A percentile compares a stretch with the other conserved stretches of the same genome.
Evolutionary conservation across 2,888 invertebrate species (phyloP).

Genomic region (Synanthedon myopaeformis): DNA sequence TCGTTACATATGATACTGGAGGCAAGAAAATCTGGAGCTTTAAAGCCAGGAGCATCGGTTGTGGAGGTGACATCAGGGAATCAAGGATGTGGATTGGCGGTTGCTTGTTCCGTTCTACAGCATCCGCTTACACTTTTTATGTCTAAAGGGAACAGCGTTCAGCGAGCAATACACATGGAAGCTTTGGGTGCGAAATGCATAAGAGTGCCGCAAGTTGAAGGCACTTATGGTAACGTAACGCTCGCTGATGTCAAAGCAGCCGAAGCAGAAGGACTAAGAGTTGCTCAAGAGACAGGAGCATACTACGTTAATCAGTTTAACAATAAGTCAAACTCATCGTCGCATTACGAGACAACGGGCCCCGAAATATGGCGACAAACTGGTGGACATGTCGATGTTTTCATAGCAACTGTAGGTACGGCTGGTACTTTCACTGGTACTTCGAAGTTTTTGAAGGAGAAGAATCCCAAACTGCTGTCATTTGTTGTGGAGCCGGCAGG

Average conservation of each 20-base stretch:
- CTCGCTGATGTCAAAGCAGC: slow-evolving; percentile 47
- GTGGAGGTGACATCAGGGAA: slow-evolving; percentile 59
- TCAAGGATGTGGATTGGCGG: slow-evolving; percentile 57
- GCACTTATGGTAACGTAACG: slow-evolving; percentile 56
- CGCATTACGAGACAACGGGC: slow-evolving; percentile 54
- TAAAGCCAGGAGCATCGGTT: slow-evolving; percentile 44
- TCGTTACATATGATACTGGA: slow-evolving; percentile 47
- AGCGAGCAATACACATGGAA: slow-evolving; percentile 59
- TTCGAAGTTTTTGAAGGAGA: slow-evolving; percentile 48
- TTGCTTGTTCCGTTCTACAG: slow-evolving; percentile 52
- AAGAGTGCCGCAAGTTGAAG: slow-evolving; percentile 55
- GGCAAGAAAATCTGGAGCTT: slow-evolving; percentile 33
- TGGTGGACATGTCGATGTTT: slow-evolving; percentile 51
- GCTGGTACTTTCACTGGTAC: slow-evolving; percentile 55
- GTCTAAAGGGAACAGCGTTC: slow-evolving; percentile 57
- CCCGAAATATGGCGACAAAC: slow-evolving; percentile 63
- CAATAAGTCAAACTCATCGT: slow-evolving; percentile 36
- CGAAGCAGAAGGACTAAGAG: slow-evolving; percentile 36
- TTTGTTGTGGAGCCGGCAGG: slow-evolving; percentile 55
- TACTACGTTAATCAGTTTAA: slow-evolving; percentile 56
- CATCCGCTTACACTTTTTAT: slow-evolving; percentile 55
- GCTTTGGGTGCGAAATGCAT: slow-evolving; percentile 55
- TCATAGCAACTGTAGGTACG: slow-evolving; percentile 53
- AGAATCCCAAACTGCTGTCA: slow-evolving; percentile 38
- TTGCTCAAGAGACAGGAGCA: slow-evolving; percentile 40